Percentiles rank a stretch among this genome's conserved stretches.
Evolutionary conservation across 1,140 invertebrate species (phyloP).

Genomic region (Scaptomyza pallida): DNA sequence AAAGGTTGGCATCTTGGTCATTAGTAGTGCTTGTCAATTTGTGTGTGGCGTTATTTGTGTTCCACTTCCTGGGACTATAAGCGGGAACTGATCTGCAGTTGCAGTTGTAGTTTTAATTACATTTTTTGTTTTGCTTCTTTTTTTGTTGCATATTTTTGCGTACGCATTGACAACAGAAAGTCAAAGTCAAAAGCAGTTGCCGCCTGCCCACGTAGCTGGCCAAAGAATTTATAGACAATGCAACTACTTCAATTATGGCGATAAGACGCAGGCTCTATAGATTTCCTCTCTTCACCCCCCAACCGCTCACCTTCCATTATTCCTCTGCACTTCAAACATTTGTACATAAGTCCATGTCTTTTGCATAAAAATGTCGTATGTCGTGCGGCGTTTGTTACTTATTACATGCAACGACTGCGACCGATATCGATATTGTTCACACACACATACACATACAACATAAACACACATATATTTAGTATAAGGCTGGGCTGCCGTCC

Average conservation of each 20-base stretch:
- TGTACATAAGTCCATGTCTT: constrained; percentile 37
- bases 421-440: constrained; percentile 75
- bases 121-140: too few species aligned
- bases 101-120: constrained; percentile 63
- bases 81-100: not conserved
- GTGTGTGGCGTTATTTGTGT: constrained; percentile 48
- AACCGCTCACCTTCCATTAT: not conserved
- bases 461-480: constrained; percentile 5
- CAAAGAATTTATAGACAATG: constrained; percentile 78
- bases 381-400: constrained; percentile 80
- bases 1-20: constrained; percentile 37
- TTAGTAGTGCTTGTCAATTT: constrained; percentile 42
- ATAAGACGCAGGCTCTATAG: constrained; percentile 50
- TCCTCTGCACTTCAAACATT: constrained; percentile 21
- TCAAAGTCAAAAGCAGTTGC: constrained; percentile 57
- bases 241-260: constrained; percentile 78
- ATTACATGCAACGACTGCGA: constrained; percentile 64
- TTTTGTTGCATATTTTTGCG: constrained; percentile 67
- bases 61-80: constrained; percentile 32
- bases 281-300: not conserved
- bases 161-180: constrained; percentile 53
- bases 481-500: constrained; percentile 32
- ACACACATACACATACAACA: constrained; percentile 32
- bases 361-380: constrained; percentile 77
- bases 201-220: constrained; percentile 68